phyloP scores from a whole-genome alignment of 2,888 invertebrate genomes.

The Hypomecis punctinalis region DNA sequence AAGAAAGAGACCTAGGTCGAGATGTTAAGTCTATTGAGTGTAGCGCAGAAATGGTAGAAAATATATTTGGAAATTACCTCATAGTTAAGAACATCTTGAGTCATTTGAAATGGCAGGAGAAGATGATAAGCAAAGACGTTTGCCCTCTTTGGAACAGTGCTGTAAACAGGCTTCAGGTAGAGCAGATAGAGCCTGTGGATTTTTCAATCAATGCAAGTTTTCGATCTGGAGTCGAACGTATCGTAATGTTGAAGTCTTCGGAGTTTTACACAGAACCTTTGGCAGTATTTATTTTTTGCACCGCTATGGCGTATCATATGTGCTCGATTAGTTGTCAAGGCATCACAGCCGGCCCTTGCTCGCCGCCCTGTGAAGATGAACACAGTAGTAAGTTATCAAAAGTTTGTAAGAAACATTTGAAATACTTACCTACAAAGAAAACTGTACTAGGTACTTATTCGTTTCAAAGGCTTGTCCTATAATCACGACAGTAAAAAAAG shows the following conservation, averaged over 20 bases:
- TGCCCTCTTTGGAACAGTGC: conserved; percentile 72
- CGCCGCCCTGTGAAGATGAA: conserved; percentile 63
- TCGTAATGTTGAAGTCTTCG: conserved; percentile 62
- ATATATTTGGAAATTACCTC: conserved; percentile 73
- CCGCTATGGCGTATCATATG: conserved; percentile 42
- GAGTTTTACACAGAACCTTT: conserved; percentile 67
- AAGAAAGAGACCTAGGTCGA: conserved; percentile 57
- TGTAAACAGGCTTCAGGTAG: conserved; percentile 63
- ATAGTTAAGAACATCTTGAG: conserved; percentile 74
- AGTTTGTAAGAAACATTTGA: neutral
- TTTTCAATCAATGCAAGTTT: conserved; percentile 63
- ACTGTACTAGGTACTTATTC: conserved; percentile 4
- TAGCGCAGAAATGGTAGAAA: conserved; percentile 59
- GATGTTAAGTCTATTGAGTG: conserved; percentile 54
- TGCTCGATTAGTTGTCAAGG: conserved; percentile 56
- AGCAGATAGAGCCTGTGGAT: conserved; percentile 66
- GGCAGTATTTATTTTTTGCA: conserved; percentile 68
- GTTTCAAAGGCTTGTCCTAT: neutral
- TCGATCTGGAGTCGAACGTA: conserved; percentile 49
- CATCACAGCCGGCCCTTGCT: conserved; percentile 61
- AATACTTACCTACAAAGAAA: conserved; percentile 1
- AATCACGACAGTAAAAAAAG: too few species aligned
- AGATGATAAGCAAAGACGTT: conserved; percentile 68
- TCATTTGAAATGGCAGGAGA: conserved; percentile 75
- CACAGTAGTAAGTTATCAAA: conserved; percentile 69